These are phyloP conservation scores for Dasysyrphus tricinctus DNA, from an alignment of 2,888 invertebrate species.

Conservation along the genomic window DNA sequence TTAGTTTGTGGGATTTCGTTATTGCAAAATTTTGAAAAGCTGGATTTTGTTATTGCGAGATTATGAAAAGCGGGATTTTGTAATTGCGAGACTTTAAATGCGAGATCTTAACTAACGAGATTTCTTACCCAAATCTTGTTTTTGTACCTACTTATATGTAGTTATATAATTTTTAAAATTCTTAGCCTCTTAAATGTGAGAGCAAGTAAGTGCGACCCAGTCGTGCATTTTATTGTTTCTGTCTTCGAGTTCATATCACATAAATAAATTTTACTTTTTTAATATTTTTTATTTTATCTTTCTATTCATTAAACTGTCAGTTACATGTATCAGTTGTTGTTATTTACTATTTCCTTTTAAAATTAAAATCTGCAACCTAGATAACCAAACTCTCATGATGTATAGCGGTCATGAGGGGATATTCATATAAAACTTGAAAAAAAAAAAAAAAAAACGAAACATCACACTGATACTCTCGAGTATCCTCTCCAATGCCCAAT, in stretches of 20 bases:
- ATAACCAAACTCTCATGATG: background rate
- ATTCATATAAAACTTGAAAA: background rate
- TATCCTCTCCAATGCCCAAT: constrained; percentile 13
- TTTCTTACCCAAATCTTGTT: too few species aligned
- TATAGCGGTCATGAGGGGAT: background rate
- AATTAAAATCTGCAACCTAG: background rate
- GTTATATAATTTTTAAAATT: too few species aligned
- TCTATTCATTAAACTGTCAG: background rate
- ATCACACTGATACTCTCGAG: constrained; percentile 4
- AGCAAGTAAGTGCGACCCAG: too few species aligned
- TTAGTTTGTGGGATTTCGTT: too few species aligned
- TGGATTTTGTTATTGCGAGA: too few species aligned
- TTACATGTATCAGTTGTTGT: constrained; percentile 10
- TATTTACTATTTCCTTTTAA: constrained; percentile 20
- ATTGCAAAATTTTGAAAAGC: too few species aligned
- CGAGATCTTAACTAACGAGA: too few species aligned
- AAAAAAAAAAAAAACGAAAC: background rate
- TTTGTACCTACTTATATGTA: too few species aligned
- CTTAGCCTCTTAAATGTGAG: too few species aligned
- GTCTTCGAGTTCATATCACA: background rate
- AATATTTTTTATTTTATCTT: background rate
- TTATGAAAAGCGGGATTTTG: too few species aligned
- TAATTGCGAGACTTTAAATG: too few species aligned
- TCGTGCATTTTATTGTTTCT: background rate
- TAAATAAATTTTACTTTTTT: background rate